A percentile compares a stretch with the other conserved stretches of the same genome.
phyloP scores from a whole-genome alignment of 2,113 vertebrate species.

The Nipponia nippon region DNA sequence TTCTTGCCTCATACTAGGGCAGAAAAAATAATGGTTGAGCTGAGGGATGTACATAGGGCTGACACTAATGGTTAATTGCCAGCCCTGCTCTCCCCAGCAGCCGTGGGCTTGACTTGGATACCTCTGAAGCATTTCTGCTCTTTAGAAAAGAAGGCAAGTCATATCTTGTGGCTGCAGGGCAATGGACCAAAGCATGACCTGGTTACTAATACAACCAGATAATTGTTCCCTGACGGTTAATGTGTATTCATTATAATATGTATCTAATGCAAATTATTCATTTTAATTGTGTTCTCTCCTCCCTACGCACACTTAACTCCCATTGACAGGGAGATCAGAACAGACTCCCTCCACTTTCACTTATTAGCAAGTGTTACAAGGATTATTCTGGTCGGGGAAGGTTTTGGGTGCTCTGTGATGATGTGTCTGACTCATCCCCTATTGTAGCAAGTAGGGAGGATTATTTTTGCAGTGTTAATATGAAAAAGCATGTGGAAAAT shows the following conservation, averaged over 20 bases:
- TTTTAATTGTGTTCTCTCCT: constrained; percentile 28
- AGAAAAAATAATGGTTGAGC: neutral
- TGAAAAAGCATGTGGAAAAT: constrained; percentile 50
- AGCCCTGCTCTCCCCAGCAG: neutral
- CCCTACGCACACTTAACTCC: neutral
- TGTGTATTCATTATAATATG: neutral
- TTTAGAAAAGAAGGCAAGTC: neutral
- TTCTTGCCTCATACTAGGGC: neutral
- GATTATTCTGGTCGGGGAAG: neutral
- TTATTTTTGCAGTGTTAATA: constrained; percentile 36
- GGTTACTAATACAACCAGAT: neutral
- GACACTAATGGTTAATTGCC: neutral
- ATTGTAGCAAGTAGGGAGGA: constrained; percentile 20
- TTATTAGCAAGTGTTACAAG: constrained; percentile 41
- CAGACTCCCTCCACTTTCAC: neutral
- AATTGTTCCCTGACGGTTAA: constrained; percentile 17
- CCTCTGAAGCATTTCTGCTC: neutral
- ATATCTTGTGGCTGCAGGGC: neutral
- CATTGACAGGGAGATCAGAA: constrained; percentile 29
- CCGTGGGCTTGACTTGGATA: neutral
- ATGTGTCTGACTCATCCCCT: constrained; percentile 53
- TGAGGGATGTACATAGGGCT: neutral
- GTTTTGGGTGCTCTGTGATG: neutral
- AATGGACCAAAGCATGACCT: neutral
- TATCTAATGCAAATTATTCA: constrained; percentile 2